Conservation (phyloP, 1,140 invertebrate species). For the Lordiphosa stackelbergi region DNA sequence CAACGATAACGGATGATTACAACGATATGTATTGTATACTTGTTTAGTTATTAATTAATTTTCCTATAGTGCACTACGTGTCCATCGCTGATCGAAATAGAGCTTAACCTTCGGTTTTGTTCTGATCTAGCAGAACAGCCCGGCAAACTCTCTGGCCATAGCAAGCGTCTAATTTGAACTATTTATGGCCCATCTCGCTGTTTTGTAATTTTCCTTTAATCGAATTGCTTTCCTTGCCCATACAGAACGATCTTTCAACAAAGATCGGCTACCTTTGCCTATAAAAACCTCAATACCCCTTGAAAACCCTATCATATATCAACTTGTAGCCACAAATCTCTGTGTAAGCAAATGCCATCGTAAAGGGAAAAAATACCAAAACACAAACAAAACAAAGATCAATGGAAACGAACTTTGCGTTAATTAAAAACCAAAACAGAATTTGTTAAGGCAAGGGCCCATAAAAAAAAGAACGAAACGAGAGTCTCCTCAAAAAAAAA, state of each 20-base stretch:
- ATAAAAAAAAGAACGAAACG: conserved; percentile 39
- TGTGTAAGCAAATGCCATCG: conserved; percentile 38
- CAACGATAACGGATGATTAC: too few relatives aligned
- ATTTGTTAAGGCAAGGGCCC: conserved; percentile 38
- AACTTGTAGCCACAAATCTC: conserved; percentile 37
- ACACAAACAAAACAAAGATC: conserved; percentile 42
- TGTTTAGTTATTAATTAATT: too few relatives aligned
- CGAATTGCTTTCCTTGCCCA: background rate
- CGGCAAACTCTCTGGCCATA: too few relatives aligned
- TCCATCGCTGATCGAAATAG: too few relatives aligned
- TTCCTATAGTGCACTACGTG: too few relatives aligned
- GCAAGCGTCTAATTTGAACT: too few relatives aligned
- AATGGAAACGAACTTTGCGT: conserved; percentile 41
- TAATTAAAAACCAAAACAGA: conserved; percentile 62
- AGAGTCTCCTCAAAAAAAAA: conserved; percentile 9
- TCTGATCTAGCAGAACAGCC: too few relatives aligned
- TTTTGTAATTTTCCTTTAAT: background rate
- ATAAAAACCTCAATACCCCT: conserved; percentile 5
- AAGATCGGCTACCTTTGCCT: conserved; percentile 2
- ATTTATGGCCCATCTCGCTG: too few relatives aligned
- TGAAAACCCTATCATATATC: conserved; percentile 35
- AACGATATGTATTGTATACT: too few relatives aligned
- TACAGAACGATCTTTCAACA: conserved; percentile 3
- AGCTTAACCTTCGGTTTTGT: too few relatives aligned
- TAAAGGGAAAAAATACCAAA: conserved; percentile 49